Conservation (phyloP, 2,113 vertebrate genomes). For the Cyphomyrus plagiostoma region DNA sequence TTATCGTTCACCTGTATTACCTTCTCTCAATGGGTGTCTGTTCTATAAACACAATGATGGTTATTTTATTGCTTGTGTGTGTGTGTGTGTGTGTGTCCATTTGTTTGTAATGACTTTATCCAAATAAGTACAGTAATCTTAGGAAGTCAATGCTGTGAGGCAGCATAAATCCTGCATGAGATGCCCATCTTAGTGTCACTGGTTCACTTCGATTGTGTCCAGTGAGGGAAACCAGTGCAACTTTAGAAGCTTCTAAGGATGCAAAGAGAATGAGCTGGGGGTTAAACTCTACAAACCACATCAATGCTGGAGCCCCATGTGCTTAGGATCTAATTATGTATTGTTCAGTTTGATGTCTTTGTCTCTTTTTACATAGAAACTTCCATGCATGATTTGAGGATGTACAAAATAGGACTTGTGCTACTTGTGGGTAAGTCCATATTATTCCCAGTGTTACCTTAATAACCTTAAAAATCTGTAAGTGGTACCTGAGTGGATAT, state of each 20-base stretch:
- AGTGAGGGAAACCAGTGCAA: background rate
- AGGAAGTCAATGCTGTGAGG: background rate
- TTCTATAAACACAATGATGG: background rate
- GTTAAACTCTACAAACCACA: background rate
- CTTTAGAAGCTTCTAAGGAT: background rate
- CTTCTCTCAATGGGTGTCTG: background rate
- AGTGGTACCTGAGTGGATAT: background rate
- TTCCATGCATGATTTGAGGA: background rate
- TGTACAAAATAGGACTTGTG: constrained; percentile 9
- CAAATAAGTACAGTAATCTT: background rate
- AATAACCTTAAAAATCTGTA: background rate
- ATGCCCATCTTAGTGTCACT: background rate
- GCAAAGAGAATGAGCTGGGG: background rate
- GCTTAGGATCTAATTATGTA: background rate
- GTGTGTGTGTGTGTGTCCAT: background rate
- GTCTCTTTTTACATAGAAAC: background rate
- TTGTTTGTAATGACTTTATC: background rate
- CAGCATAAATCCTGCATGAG: background rate
- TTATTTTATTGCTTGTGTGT: background rate
- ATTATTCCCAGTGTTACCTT: background rate
- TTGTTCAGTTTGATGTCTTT: background rate
- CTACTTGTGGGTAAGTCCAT: constrained; percentile 13
- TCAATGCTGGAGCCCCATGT: background rate
- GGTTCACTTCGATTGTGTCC: background rate
- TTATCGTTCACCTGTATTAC: background rate